Conservation (phyloP, 1,140 invertebrate species). For the Papilio machaon region DNA sequence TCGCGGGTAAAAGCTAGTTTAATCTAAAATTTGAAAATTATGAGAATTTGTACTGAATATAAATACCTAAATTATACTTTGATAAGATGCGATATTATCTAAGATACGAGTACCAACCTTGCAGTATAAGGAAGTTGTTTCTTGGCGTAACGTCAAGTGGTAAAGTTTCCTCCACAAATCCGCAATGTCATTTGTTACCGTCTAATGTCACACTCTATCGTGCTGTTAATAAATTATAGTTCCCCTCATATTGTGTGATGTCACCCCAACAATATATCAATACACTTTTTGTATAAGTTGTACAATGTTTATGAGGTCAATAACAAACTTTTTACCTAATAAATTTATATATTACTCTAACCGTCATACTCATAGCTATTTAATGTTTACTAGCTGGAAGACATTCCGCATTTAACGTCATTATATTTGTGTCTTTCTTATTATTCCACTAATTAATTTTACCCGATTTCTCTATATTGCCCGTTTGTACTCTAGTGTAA, state of each 20-base stretch:
- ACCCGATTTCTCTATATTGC: no score
- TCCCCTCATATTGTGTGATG: neutral
- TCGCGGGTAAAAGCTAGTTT: no score
- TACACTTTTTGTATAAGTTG: constrained; percentile 1
- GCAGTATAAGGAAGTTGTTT: neutral
- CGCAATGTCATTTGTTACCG: neutral
- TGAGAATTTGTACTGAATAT: neutral
- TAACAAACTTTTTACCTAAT: neutral
- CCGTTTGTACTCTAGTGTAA: no score
- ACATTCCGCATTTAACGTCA: no score
- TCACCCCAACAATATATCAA: neutral
- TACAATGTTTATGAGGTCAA: neutral
- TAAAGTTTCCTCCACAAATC: neutral
- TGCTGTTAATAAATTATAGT: neutral
- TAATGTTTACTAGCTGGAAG: neutral
- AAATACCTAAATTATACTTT: neutral
- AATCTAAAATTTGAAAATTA: no score
- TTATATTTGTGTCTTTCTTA: no score
- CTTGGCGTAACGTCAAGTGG: neutral
- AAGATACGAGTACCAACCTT: neutral
- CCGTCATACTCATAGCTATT: neutral
- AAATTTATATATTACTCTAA: neutral
- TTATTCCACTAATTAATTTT: no score
- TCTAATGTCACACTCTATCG: neutral
- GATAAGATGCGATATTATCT: neutral